Evolutionary conservation across 2,888 invertebrate genomes (phyloP).

Genomic region (Polietes domitor): DNA sequence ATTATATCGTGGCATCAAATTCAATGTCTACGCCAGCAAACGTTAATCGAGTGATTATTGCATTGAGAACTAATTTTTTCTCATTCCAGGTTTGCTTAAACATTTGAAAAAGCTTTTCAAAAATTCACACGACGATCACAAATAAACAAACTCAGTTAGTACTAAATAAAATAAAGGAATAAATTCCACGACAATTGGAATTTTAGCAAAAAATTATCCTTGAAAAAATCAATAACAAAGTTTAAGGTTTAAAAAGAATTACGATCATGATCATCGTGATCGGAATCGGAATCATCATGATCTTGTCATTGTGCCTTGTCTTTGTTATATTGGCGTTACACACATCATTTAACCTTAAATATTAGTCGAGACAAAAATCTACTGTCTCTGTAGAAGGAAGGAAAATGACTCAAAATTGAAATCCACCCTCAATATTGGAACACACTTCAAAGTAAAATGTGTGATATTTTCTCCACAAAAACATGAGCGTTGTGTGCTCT

Average conservation of each 20-base stretch:
- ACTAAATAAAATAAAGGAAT: no score
- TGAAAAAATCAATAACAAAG: background rate
- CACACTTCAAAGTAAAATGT: constrained; percentile 48
- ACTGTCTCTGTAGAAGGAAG: constrained; percentile 55
- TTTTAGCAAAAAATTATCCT: no score
- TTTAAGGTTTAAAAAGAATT: no score
- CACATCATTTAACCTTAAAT: constrained; percentile 73
- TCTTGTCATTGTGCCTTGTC: constrained; percentile 33
- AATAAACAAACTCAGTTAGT: no score
- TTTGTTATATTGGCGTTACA: constrained; percentile 73
- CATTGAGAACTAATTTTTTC: no score
- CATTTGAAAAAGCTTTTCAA: no score
- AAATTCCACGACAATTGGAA: no score
- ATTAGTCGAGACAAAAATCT: constrained; percentile 71
- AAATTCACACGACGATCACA: no score
- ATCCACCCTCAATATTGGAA: constrained; percentile 73
- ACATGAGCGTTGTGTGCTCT: constrained; percentile 41
- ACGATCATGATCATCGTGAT: background rate
- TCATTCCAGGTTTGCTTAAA: no score
- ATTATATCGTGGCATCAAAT: no score
- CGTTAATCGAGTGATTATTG: no score
- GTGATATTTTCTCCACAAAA: constrained; percentile 34
- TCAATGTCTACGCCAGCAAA: no score
- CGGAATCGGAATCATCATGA: constrained; percentile 42
- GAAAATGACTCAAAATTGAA: constrained; percentile 55